phyloP scores from a whole-genome alignment of 2,113 vertebrate species.

The Ceuthmochares aereus region DNA sequence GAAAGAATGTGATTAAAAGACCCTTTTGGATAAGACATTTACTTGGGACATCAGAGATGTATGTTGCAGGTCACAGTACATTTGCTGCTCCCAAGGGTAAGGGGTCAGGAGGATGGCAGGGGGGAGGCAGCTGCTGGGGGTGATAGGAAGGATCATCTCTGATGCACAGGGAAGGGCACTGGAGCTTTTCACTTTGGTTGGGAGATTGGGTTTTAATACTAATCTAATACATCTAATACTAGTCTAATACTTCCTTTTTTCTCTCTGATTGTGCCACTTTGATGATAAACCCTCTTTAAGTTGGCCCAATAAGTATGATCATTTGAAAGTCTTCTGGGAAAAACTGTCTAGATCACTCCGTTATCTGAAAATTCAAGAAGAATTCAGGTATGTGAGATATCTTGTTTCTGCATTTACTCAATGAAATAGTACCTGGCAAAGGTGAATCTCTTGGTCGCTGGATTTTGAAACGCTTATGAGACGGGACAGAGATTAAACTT shows the following conservation, averaged over 20 bases:
- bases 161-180: neutral
- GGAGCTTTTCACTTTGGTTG: fast-evolving
- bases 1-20: neutral
- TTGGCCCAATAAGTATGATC: neutral
- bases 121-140: neutral
- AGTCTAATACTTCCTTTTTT: too few relatives aligned
- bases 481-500: neutral
- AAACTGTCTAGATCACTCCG: neutral
- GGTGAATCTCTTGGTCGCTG: neutral
- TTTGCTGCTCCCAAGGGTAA: neutral
- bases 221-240: too few relatives aligned
- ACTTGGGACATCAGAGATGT: neutral
- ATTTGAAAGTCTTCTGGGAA: neutral
- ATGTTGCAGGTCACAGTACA: neutral
- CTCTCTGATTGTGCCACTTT: neutral
- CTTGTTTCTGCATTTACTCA: neutral
- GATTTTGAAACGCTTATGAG: neutral
- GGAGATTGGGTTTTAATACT: neutral
- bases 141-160: neutral
- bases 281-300: neutral
- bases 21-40: fast-evolving
- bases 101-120: too few relatives aligned
- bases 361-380: neutral
- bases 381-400: neutral
- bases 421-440: neutral